Evolutionary conservation across 2,113 vertebrate genomes (phyloP).

Genomic region (Ardeotis arabs): DNA sequence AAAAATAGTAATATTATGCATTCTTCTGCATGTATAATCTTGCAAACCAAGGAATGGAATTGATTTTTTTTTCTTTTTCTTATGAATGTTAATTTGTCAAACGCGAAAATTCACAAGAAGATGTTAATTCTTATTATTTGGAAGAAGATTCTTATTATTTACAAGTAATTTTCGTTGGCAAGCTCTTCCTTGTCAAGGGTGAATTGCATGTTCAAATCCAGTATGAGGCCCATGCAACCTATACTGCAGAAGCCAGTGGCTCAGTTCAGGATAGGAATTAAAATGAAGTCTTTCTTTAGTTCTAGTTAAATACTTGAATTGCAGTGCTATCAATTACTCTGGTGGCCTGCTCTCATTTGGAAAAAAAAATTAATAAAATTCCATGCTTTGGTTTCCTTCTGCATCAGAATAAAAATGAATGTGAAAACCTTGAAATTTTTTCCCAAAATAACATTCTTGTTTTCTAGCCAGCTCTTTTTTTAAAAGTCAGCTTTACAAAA

Average conservation of each 20-base stretch:
- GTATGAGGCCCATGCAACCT: neutral
- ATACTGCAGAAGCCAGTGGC: neutral
- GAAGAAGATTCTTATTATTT: neutral
- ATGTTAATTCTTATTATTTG: too few relatives aligned
- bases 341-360: neutral
- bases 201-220: neutral
- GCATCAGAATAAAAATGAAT: neutral
- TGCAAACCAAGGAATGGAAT: neutral
- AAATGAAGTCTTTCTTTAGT: neutral
- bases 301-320: neutral
- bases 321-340: neutral
- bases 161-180: neutral
- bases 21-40: neutral
- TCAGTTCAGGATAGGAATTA: neutral
- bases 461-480: neutral
- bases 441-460: neutral
- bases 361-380: neutral
- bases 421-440: slow-evolving; percentile 1
- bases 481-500: neutral
- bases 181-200: neutral
- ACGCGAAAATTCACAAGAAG: neutral
- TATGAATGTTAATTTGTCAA: neutral
- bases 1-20: neutral
- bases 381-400: neutral
- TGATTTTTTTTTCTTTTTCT: neutral